Evolutionary conservation across 2,797 vertebrate species (phyloP), one percentile per base, ranked within the genome.

Genomic region (Odontamblyopus rebecca): DNA sequence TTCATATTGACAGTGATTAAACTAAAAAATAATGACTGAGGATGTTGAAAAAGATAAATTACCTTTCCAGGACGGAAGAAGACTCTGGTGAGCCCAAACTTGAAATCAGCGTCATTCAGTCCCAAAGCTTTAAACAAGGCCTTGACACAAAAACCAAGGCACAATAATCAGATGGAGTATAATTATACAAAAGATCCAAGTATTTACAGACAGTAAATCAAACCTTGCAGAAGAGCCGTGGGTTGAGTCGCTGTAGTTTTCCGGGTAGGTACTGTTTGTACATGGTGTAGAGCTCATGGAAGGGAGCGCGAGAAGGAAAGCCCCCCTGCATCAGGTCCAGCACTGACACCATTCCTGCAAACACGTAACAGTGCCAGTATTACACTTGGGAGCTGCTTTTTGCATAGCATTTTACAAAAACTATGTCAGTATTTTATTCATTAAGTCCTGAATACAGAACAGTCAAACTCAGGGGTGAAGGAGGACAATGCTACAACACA

Each of bases 1-100:
- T 26, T 48, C 32, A 29, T 29, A 50, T 1, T 66, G 15, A 13
- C 18, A 23, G 9, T 19, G 30, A 60, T 60, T 30, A 19, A n/a
- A 5, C 30, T 19, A 18, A 35, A 38, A 9, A 62, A 44, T 6
- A 23, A 41, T 23, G 5, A 23, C 11, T 16, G 5, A 9, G 7
- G 23, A 18, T 18, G 29, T 35, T 0, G 15, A 16, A 16, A 29
- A 50, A 15, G 1, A 29, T 4, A 4, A 13, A 32, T 56, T 9
- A 99, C 98, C 96, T 99, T 99, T 84, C 98, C 97, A 0, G 98
- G 98, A 59, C 98, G 95, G 81, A 99, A 99, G 92, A 99, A 99
- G 67, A 99, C 98, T 90, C 95, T 95, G 44, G 98, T 99, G 89
- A 99, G 86, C 50, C 98, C 98, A 72, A 99, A 99, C 89, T 99